Evolutionary conservation across 2,888 invertebrate genomes (phyloP).

Genomic region (Drosophila differens): DNA sequence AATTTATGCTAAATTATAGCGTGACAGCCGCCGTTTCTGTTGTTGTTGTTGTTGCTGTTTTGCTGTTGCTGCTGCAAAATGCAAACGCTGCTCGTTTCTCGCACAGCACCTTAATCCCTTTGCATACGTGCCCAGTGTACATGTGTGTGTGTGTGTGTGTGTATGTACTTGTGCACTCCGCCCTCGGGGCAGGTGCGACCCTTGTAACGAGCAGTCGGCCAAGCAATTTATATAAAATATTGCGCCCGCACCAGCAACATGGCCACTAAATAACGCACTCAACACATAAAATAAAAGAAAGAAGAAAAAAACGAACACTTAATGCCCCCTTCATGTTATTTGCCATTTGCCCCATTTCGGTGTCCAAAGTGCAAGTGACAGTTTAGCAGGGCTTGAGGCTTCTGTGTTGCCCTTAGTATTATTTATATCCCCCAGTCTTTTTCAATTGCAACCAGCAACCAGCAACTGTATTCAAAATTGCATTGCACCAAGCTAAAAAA

Average conservation of each 20-base stretch:
- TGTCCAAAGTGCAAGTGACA: conserved; percentile 55
- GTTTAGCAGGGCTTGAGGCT: conserved; percentile 17
- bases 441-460: background rate
- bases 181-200: conserved; percentile 67
- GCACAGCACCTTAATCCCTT: conserved; percentile 58
- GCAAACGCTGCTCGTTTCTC: conserved; percentile 46
- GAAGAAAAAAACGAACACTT: conserved; percentile 17
- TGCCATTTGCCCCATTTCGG: conserved; percentile 12
- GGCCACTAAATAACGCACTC: conserved; percentile 53
- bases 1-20: conserved; percentile 80
- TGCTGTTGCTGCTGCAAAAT: conserved; percentile 17
- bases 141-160: conserved; percentile 18
- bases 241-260: conserved; percentile 66
- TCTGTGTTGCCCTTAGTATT: background rate
- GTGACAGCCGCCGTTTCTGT: conserved; percentile 43
- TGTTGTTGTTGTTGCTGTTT: background rate
- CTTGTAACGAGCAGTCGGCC: conserved; percentile 64
- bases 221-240: conserved; percentile 76
- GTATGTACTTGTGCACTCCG: conserved; percentile 9
- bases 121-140: conserved; percentile 38
- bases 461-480: background rate
- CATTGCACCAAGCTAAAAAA: background rate
- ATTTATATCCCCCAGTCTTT: conserved; percentile 1
- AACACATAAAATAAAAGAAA: conserved; percentile 5
- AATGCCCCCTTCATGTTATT: conserved; percentile 37